These are phyloP conservation scores for Helleia helle DNA, from an alignment of 2,888 invertebrate genomes.

Conservation along the genomic window DNA sequence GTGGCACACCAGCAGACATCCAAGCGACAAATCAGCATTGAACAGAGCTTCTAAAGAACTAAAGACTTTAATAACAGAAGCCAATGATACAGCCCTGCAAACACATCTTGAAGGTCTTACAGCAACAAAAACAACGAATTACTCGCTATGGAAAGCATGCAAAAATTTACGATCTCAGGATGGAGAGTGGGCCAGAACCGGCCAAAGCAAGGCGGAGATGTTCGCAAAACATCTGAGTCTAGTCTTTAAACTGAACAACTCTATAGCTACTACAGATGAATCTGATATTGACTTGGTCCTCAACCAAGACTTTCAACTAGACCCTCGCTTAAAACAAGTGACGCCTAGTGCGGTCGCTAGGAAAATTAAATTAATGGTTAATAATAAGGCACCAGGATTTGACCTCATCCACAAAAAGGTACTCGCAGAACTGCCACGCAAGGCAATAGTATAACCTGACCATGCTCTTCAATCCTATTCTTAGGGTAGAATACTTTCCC, in stretches of 20 bases:
- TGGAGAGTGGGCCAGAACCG: no score
- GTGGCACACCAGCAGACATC: constrained; percentile 18
- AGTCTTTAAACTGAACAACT: no score
- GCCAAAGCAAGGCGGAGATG: no score
- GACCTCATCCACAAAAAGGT: constrained; percentile 14
- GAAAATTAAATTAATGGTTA: no score
- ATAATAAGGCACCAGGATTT: no score
- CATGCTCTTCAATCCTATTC: no score
- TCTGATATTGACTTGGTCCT: background rate
- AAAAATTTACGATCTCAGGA: constrained; percentile 9
- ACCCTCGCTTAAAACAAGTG: no score
- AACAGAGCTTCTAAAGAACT: constrained; percentile 13
- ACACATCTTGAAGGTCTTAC: background rate
- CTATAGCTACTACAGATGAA: background rate
- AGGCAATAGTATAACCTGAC: constrained; percentile 17
- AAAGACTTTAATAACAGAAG: no score
- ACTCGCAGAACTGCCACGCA: constrained; percentile 15
- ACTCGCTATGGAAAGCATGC: constrained; percentile 17
- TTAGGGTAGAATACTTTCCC: no score
- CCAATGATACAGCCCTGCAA: constrained; percentile 1
- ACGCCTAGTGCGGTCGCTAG: no score
- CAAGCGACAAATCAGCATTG: constrained; percentile 14
- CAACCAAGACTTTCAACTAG: no score
- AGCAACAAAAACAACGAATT: constrained; percentile 11
- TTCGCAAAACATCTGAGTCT: no score